Evolutionary conservation across 2,888 invertebrate species (phyloP), one percentile per base, ranked within the genome.

Genomic region (Octodonta nipae): DNA sequence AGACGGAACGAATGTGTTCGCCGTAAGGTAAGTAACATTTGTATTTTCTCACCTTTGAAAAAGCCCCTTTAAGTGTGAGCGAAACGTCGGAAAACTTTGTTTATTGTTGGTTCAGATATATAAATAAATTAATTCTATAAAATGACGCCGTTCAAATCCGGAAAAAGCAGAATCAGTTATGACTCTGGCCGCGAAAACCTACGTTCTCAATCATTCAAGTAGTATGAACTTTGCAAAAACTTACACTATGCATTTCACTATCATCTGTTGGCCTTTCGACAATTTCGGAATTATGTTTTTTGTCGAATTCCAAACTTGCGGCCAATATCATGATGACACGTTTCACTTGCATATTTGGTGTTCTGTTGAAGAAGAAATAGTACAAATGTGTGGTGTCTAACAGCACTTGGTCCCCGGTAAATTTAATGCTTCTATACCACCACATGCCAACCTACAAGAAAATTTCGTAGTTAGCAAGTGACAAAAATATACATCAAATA

Each of bases 341-440:
- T 65, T 93, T 95, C 29, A 96, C 64, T 31, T 86, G 78, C 88
- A 96, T 95, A 40, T 84, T 82, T 1, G 93, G 89, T 5, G 92
- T 93, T 66, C 92, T 92, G 55, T 91, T 84, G 58, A 96, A 86
- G 63, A 91, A 95, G 57, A 81, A 88, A 58, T 85, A 89, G 61
- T 93, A 98, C 68, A 96, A 75, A 58, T 91, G 84, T 4, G 92
- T 88, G n/a, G 98, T 99, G 54, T 93, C 89, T 37, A 98, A 64
- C 8, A 99, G 66, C 2, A 95, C 92, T 70, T 93, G 87, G 60
- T 98, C 96, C 37, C 92, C 92, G 34, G 92, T 92, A 64, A 86
- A 99, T 49, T 88, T 80, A 47, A 96, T 96, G 37, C 93, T 93
- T 36, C 87, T 77, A 62, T 96, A 95, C 98, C 98, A 98, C 98